A percentile compares a stretch with the other conserved stretches of the same genome.
phyloP scores from a whole-genome alignment of 2,888 invertebrate genomes.

The Mimumesa dahlbomi region DNA sequence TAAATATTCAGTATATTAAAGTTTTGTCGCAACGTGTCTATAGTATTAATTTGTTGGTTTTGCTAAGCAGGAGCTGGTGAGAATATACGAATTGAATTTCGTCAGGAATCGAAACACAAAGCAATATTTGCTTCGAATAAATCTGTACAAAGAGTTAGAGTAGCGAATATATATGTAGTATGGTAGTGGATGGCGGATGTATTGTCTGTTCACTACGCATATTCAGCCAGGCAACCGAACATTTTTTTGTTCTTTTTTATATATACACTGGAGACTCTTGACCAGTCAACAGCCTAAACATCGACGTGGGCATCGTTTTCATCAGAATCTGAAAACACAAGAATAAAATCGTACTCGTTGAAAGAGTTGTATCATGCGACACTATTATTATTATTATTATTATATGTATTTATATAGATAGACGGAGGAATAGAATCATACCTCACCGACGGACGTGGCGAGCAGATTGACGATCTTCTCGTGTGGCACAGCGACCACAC shows the following conservation, averaged over 20 bases:
- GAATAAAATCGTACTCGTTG: not conserved
- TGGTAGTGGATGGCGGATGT: conserved; percentile 78
- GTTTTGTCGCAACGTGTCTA: conserved; percentile 64
- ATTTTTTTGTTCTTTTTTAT: conserved; percentile 80
- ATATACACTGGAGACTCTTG: conserved; percentile 99
- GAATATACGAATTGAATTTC: conserved; percentile 65
- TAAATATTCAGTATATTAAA: conserved; percentile 71
- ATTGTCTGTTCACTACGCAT: conserved; percentile 79
- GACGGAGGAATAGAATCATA: too few species aligned
- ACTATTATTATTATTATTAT: not conserved
- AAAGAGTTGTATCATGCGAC: not conserved
- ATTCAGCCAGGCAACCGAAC: conserved; percentile 71
- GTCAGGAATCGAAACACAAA: conserved; percentile 70
- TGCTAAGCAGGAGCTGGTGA: conserved; percentile 72
- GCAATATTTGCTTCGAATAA: conserved; percentile 70
- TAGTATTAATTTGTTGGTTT: conserved; percentile 58
- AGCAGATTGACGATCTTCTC: conserved; percentile 99
- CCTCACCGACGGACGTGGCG: conserved; percentile 99
- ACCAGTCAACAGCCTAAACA: conserved; percentile 99
- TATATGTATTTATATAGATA: not conserved
- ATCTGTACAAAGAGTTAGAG: conserved; percentile 74
- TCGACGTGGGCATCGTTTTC: conserved; percentile 99
- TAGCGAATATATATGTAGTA: too few species aligned
- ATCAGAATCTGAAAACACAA: conserved; percentile 93
- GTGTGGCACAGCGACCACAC: conserved; percentile 99